Evolutionary conservation across 2,888 invertebrate species (phyloP).

Genomic region (Archips crataeganus): DNA sequence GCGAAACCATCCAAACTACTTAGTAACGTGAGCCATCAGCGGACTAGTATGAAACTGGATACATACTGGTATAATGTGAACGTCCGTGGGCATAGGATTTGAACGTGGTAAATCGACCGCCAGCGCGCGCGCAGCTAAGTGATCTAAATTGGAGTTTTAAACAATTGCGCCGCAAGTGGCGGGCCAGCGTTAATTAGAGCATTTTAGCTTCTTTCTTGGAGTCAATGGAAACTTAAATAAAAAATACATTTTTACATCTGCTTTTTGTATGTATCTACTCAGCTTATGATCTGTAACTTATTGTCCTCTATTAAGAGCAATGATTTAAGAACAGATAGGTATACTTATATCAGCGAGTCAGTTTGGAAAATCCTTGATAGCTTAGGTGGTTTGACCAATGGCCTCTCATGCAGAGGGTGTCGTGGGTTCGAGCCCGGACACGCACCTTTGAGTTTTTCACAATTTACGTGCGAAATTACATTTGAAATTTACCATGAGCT

Average conservation of each 20-base stretch:
- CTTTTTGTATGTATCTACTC: not conserved
- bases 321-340: too few species aligned
- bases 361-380: too few species aligned
- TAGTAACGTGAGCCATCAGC: not conserved
- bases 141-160: conserved; percentile 49
- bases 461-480: too few species aligned
- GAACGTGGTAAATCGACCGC: conserved; percentile 31
- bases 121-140: conserved; percentile 43
- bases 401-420: too few species aligned
- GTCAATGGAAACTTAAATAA: not conserved
- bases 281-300: too few species aligned
- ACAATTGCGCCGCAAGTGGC: conserved; percentile 45
- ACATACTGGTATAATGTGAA: not conserved
- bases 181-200: conserved; percentile 44
- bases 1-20: not conserved
- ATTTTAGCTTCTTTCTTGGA: conserved; percentile 31
- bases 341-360: too few species aligned
- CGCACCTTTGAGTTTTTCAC: too few species aligned
- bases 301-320: too few species aligned
- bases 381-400: too few species aligned
- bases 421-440: too few species aligned
- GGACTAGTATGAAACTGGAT: conserved; percentile 1
- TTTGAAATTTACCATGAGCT: too few species aligned
- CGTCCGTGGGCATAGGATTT: conserved; percentile 21
- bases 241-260: not conserved